Evolutionary conservation across 1,140 invertebrate genomes (phyloP).

Genomic region (Cephus cinctus): DNA sequence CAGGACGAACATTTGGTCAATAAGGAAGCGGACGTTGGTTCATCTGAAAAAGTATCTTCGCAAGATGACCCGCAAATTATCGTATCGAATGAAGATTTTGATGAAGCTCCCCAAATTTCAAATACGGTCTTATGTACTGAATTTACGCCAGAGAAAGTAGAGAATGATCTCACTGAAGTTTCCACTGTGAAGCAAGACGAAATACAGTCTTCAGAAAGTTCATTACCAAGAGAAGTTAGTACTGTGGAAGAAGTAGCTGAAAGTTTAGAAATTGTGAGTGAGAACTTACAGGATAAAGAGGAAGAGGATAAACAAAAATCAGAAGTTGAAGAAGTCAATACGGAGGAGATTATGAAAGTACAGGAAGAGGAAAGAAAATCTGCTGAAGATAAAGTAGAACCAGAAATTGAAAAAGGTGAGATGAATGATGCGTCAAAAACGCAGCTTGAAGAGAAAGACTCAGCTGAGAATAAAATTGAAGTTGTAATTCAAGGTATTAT

Average conservation of each 20-base stretch:
- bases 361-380: not conserved
- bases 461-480: not conserved
- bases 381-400: not conserved
- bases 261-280: constrained; percentile 1
- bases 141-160: too few species aligned
- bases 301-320: constrained; percentile 2
- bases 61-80: too few species aligned
- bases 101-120: too few species aligned
- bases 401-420: not conserved
- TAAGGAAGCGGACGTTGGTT: too few species aligned
- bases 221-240: not conserved
- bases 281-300: not conserved
- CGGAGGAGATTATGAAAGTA: too few species aligned
- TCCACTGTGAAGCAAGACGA: too few species aligned
- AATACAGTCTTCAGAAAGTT: too few species aligned
- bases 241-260: not conserved
- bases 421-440: not conserved
- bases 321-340: constrained; percentile 5
- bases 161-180: too few species aligned
- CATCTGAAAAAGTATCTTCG: too few species aligned
- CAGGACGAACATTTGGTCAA: too few species aligned
- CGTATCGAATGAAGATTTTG: too few species aligned
- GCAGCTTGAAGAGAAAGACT: not conserved
- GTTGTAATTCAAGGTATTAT: not conserved
- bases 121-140: too few species aligned